A percentile compares a stretch with the other conserved stretches of the same genome.
Evolutionary conservation across 1,140 invertebrate species (phyloP).

Genomic region (Eurytemora carolleeae): DNA sequence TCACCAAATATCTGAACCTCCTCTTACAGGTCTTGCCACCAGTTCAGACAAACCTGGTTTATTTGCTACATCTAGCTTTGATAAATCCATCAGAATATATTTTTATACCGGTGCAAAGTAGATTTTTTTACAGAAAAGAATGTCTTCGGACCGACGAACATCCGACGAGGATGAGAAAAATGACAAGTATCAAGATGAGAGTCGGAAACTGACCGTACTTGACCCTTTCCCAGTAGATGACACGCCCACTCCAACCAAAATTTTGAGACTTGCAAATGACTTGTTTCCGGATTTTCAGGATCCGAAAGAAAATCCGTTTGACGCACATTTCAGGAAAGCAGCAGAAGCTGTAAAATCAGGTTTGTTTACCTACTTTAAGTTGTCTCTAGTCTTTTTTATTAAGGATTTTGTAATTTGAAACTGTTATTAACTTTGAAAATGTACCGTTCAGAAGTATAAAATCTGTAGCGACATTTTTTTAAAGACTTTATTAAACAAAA

Average conservation of each 20-base stretch:
- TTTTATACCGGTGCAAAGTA: background rate
- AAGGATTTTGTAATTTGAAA: too few species aligned
- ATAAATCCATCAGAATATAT: background rate
- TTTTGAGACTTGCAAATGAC: background rate
- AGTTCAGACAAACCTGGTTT: background rate
- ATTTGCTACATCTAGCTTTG: background rate
- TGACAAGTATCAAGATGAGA: background rate
- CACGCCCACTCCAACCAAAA: background rate
- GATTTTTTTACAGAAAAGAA: background rate
- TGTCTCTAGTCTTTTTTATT: too few species aligned
- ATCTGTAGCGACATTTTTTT: too few species aligned
- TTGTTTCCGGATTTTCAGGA: background rate
- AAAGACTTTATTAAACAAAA: too few species aligned
- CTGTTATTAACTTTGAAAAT: too few species aligned
- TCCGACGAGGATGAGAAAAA: background rate
- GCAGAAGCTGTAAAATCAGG: background rate
- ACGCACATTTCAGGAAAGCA: background rate
- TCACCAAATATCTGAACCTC: background rate
- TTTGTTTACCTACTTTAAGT: too few species aligned
- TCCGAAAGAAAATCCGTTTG: background rate
- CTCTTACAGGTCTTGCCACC: background rate
- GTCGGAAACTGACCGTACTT: too few species aligned
- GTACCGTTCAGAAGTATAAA: too few species aligned
- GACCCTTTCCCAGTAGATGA: background rate
- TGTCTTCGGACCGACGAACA: background rate